Evolutionary conservation across 2,797 vertebrate genomes (phyloP).

Genomic region (Hippocampus kuda): DNA sequence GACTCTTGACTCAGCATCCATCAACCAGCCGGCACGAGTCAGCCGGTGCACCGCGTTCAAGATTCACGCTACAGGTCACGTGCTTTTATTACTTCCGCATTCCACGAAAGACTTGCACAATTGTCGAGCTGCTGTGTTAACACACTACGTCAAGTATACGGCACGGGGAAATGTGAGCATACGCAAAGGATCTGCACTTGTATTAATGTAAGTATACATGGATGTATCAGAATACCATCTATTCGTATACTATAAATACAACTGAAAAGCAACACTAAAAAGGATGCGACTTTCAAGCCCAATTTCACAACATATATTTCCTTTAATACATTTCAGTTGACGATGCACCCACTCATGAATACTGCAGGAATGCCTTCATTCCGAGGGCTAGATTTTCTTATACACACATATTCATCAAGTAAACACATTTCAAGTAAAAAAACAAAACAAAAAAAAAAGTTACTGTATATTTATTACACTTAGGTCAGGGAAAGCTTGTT

Average conservation of each 20-base stretch:
- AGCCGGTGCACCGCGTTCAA: conserved; percentile 11
- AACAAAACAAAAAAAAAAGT: conserved; percentile 1
- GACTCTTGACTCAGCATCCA: conserved; percentile 35
- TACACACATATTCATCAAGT: conserved; percentile 63
- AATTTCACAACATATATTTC: conserved; percentile 27
- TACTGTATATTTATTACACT: conserved; percentile 55
- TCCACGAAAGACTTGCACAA: background rate
- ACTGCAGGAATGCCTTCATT: conserved; percentile 52
- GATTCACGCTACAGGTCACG: background rate
- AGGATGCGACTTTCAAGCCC: background rate
- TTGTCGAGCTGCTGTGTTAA: too few relatives aligned
- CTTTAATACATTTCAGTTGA: conserved; percentile 56
- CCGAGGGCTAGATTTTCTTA: conserved; percentile 59
- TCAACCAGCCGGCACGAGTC: conserved; percentile 6
- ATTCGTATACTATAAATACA: background rate
- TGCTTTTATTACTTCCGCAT: background rate
- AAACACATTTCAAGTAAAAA: conserved; percentile 61
- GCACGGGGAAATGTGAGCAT: too few relatives aligned
- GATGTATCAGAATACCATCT: too few relatives aligned
- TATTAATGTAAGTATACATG: too few relatives aligned
- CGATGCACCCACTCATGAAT: conserved; percentile 59
- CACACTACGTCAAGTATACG: too few relatives aligned
- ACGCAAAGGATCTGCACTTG: too few relatives aligned
- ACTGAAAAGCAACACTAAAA: background rate
- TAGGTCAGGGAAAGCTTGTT: conserved; percentile 51